Evolutionary conservation across 2,797 vertebrate species (phyloP).

Genomic region (Betta splendens): DNA sequence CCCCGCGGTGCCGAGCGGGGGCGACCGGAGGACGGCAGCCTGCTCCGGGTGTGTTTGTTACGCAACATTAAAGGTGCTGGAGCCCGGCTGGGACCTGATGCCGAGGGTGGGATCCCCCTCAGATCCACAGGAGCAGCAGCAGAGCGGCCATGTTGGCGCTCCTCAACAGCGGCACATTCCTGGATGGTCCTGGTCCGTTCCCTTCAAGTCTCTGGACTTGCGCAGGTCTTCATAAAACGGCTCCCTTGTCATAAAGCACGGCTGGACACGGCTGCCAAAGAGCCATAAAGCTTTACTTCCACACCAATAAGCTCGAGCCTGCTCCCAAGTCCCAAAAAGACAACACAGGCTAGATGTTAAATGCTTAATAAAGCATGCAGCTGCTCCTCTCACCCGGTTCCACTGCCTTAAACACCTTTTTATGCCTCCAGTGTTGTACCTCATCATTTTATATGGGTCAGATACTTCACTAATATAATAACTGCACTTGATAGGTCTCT

Average conservation of each 20-base stretch:
- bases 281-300: constrained; percentile 56
- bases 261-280: constrained; percentile 42
- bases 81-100: constrained; percentile 23
- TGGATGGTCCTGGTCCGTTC: too few species aligned
- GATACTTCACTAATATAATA: constrained; percentile 43
- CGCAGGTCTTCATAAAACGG: constrained; percentile 14
- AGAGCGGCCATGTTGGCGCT: neutral
- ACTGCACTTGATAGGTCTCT: constrained; percentile 18
- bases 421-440: constrained; percentile 34
- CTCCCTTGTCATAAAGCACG: constrained; percentile 43
- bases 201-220: constrained; percentile 15
- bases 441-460: constrained; percentile 48
- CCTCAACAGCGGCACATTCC: too few species aligned
- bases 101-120: constrained; percentile 6
- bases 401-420: constrained; percentile 47
- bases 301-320: constrained; percentile 22
- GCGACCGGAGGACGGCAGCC: constrained; percentile 43
- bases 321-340: constrained; percentile 41
- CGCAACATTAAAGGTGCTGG: constrained; percentile 48
- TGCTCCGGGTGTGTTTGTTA: constrained; percentile 48
- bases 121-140: constrained; percentile 17
- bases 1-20: constrained; percentile 36
- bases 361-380: constrained; percentile 58
- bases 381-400: constrained; percentile 45
- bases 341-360: constrained; percentile 55